Evolutionary conservation across 2,888 invertebrate species (phyloP).

Genomic region (Labia minor): DNA sequence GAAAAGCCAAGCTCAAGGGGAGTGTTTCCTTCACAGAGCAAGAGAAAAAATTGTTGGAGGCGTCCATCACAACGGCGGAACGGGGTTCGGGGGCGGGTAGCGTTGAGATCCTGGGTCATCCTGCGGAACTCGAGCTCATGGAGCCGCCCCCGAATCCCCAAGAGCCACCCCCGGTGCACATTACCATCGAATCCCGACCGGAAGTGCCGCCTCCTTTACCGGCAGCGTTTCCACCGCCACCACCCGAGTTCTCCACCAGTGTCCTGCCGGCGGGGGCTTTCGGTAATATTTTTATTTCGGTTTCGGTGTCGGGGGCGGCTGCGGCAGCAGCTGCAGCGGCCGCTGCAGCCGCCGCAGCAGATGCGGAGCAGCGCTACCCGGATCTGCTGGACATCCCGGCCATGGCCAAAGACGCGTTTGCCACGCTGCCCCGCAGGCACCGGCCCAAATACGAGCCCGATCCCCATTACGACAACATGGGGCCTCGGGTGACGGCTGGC

Average conservation of each 20-base stretch:
- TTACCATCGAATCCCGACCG: slow-evolving; percentile 42
- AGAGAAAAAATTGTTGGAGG: slow-evolving; percentile 73
- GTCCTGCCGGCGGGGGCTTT: slow-evolving; percentile 45
- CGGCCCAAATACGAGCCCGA: slow-evolving; percentile 26
- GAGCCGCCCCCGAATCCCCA: slow-evolving; percentile 30
- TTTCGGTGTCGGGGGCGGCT: slow-evolving; percentile 43
- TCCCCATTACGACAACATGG: slow-evolving; percentile 81
- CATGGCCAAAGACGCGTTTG: slow-evolving; percentile 35
- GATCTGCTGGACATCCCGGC: slow-evolving; percentile 65
- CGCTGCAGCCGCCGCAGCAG: slow-evolving; percentile 31
- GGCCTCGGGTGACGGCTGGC: slow-evolving; percentile 75
- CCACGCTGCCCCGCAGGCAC: slow-evolving; percentile 37
- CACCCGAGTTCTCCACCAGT: slow-evolving; percentile 48
- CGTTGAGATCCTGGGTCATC: slow-evolving; percentile 55
- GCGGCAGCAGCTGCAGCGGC: slow-evolving; percentile 31
- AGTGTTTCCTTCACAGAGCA: slow-evolving; percentile 78
- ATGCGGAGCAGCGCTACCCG: slow-evolving; percentile 54
- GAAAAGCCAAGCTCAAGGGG: slow-evolving; percentile 58
- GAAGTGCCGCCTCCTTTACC: slow-evolving; percentile 21
- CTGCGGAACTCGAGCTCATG: slow-evolving; percentile 45
- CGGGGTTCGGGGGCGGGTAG: slow-evolving; percentile 46
- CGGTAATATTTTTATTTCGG: slow-evolving; percentile 77
- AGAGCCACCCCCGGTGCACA: slow-evolving; percentile 36
- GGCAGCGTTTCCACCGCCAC: slow-evolving; percentile 42
- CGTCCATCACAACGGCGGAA: slow-evolving; percentile 60